phyloP scores from a whole-genome alignment of 1,140 invertebrate genomes.

The Lepidurus packardi region DNA sequence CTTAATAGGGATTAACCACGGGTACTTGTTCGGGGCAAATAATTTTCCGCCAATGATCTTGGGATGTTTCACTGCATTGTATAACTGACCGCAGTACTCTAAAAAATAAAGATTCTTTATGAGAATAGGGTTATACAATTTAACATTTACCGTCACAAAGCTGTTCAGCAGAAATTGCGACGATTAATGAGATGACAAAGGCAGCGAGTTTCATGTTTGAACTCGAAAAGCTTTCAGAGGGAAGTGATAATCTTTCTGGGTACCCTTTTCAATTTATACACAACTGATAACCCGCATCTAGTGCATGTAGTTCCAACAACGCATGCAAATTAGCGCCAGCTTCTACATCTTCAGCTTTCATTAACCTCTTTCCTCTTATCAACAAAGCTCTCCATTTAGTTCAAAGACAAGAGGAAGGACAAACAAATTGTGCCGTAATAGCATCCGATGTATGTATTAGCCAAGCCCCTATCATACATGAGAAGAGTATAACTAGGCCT shows the following conservation, averaged over 20 bases:
- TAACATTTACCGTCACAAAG: background rate
- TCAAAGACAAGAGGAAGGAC: constrained; percentile 2
- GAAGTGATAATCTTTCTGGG: background rate
- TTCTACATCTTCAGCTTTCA: background rate
- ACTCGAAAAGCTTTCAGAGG: background rate
- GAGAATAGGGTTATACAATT: background rate
- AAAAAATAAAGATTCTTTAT: background rate
- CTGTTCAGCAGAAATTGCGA: background rate
- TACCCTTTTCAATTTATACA: background rate
- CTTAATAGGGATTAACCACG: constrained; percentile 10
- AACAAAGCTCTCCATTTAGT: background rate
- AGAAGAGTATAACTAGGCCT: constrained; percentile 33
- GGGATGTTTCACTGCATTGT: background rate
- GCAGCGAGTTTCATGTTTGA: background rate
- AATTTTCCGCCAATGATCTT: background rate
- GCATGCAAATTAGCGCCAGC: constrained; percentile 13
- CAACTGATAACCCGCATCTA: background rate
- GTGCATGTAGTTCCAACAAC: background rate
- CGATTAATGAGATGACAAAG: background rate
- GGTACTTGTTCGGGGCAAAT: background rate
- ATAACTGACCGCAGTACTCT: background rate
- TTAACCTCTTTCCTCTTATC: constrained; percentile 23
- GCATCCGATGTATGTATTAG: constrained; percentile 24
- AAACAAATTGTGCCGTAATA: background rate
- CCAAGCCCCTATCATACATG: constrained; percentile 33